Evolutionary conservation across 2,113 vertebrate species (phyloP).

Genomic region (Ammodytes marinus): DNA sequence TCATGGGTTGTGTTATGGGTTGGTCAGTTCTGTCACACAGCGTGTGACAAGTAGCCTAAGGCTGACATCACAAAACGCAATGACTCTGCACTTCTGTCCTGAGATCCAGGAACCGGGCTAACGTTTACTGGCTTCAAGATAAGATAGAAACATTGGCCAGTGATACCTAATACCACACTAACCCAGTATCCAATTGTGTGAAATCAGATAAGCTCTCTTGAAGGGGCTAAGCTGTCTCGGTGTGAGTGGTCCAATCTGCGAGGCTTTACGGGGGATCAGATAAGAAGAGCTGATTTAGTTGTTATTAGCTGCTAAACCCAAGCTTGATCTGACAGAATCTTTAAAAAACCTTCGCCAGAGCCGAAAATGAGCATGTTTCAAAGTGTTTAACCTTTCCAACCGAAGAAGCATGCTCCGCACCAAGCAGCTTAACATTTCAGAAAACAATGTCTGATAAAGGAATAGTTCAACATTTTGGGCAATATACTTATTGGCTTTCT

Average conservation of each 20-base stretch:
- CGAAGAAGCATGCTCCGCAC: not conserved
- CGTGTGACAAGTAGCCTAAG: too few relatives aligned
- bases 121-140: slow-evolving; percentile 65
- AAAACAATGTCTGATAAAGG: not conserved
- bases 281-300: slow-evolving; percentile 68
- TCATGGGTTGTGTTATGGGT: slow-evolving; percentile 21
- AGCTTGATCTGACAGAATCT: slow-evolving; percentile 53
- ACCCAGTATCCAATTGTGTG: slow-evolving; percentile 74
- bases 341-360: slow-evolving; percentile 28
- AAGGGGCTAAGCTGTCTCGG: slow-evolving; percentile 69
- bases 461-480: not conserved
- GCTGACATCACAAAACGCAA: slow-evolving; percentile 36
- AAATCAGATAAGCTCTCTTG: slow-evolving; percentile 77
- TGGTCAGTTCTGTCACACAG: slow-evolving; percentile 33
- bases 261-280: slow-evolving; percentile 68
- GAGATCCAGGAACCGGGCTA: slow-evolving; percentile 25
- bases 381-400: slow-evolving; percentile 20
- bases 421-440: too few relatives aligned
- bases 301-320: slow-evolving; percentile 63
- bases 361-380: slow-evolving; percentile 35
- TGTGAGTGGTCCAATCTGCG: slow-evolving; percentile 65
- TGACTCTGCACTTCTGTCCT: slow-evolving; percentile 46
- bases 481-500: not conserved
- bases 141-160: slow-evolving; percentile 69
- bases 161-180: slow-evolving; percentile 69